These are phyloP conservation scores for Tiliqua scincoides DNA, from an alignment of 2,113 vertebrate genomes.

Conservation along the genomic window DNA sequence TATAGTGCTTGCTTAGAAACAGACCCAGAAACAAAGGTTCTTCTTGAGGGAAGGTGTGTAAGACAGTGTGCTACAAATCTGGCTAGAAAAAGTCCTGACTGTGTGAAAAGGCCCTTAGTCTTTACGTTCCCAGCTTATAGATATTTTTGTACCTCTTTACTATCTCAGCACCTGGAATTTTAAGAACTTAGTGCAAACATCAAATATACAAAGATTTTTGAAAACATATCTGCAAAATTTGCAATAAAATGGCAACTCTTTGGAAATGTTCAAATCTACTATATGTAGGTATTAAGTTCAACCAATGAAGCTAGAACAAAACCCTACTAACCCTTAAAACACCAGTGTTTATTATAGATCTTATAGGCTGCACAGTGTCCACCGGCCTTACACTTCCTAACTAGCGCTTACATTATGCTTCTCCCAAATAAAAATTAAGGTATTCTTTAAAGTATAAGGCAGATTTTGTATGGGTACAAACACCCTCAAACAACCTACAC, in stretches of 20 bases:
- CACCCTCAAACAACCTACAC: constrained; percentile 25
- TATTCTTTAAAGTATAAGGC: constrained; percentile 68
- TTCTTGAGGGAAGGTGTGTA: not conserved
- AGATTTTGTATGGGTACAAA: constrained; percentile 62
- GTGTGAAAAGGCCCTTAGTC: constrained; percentile 28
- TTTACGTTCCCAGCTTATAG: not conserved
- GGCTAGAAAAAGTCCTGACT: not conserved
- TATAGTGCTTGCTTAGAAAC: not conserved
- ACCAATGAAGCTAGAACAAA: constrained; percentile 44
- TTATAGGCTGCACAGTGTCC: not conserved
- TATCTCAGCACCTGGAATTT: constrained; percentile 60
- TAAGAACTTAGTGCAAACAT: constrained; percentile 73
- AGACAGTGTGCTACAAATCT: not conserved
- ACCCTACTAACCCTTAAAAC: not conserved
- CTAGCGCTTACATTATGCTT: constrained; percentile 37
- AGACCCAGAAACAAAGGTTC: not conserved
- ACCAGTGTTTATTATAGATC: not conserved
- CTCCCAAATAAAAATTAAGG: constrained; percentile 50
- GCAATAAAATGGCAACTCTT: constrained; percentile 30
- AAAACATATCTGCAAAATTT: constrained; percentile 14
- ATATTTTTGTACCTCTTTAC: not conserved
- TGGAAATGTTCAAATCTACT: constrained; percentile 29
- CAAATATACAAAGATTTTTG: constrained; percentile 44
- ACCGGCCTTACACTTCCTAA: constrained; percentile 23
- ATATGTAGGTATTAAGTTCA: constrained; percentile 32